These are phyloP conservation scores for Lacerta agilis DNA, from an alignment of 2,797 vertebrate genomes.

Conservation along the genomic window DNA sequence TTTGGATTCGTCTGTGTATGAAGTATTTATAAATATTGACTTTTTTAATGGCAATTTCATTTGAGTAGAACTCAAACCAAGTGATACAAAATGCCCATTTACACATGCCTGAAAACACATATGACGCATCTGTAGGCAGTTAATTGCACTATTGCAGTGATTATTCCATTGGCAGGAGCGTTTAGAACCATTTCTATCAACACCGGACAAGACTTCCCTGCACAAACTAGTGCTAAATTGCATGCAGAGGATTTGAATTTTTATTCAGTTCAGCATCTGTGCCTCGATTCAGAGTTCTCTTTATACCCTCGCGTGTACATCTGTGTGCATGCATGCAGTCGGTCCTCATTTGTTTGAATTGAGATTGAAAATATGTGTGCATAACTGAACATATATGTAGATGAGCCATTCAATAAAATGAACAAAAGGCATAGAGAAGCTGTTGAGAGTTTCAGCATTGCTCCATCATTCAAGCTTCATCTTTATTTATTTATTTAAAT, in stretches of 20 bases:
- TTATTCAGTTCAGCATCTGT: not conserved
- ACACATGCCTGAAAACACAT: not conserved
- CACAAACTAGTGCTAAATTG: not conserved
- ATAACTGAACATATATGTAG: not conserved
- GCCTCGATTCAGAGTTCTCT: not conserved
- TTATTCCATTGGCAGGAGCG: not conserved
- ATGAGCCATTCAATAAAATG: not conserved
- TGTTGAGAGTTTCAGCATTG: no score
- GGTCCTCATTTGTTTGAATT: not conserved
- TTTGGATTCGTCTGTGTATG: not conserved
- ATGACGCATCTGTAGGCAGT: not conserved
- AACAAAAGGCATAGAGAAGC: not conserved
- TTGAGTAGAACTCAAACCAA: not conserved
- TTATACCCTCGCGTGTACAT: not conserved
- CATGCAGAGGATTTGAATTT: not conserved
- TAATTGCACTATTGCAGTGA: not conserved
- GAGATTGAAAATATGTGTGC: not conserved
- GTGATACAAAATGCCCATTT: not conserved
- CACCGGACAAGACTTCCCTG: not conserved
- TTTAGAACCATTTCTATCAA: not conserved
- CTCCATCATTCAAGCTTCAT: no score
- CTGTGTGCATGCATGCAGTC: not conserved
- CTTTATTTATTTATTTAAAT: not conserved
- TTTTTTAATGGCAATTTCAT: not conserved
- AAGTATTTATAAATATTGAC: not conserved